Conservation (phyloP, 2,113 vertebrate species). For the Diadophis punctatus region DNA sequence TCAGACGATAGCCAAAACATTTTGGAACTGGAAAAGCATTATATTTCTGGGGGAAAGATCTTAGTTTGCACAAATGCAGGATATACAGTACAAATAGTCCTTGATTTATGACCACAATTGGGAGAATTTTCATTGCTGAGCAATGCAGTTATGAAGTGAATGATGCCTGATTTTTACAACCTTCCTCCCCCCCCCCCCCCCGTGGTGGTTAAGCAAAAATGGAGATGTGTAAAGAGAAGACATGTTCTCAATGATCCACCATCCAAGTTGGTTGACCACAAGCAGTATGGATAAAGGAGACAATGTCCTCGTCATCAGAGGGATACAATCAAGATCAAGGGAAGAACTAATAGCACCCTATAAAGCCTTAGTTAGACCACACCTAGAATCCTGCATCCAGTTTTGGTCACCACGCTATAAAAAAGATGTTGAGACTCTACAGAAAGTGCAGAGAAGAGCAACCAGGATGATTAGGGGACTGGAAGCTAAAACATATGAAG, state of each 20-base stretch:
- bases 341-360: too few species aligned
- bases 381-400: too few species aligned
- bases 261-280: neutral
- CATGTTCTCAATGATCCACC: neutral
- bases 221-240: neutral
- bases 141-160: too few species aligned
- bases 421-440: too few species aligned
- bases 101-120: neutral
- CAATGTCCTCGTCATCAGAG: neutral
- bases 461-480: too few species aligned
- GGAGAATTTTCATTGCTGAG: too few species aligned
- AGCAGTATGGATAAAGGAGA: neutral
- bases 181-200: neutral
- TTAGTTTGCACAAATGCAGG: neutral
- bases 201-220: neutral
- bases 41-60: neutral
- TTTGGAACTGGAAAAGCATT: neutral
- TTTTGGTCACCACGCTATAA: too few species aligned
- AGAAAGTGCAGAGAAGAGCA: too few species aligned
- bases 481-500: too few species aligned
- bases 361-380: too few species aligned
- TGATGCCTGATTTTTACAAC: neutral
- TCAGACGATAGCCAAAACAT: neutral
- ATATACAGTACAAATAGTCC: neutral
- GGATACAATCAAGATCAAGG: too few species aligned